Evolutionary conservation across 2,888 invertebrate species (phyloP).

Genomic region (Cantharis flavilabris): DNA sequence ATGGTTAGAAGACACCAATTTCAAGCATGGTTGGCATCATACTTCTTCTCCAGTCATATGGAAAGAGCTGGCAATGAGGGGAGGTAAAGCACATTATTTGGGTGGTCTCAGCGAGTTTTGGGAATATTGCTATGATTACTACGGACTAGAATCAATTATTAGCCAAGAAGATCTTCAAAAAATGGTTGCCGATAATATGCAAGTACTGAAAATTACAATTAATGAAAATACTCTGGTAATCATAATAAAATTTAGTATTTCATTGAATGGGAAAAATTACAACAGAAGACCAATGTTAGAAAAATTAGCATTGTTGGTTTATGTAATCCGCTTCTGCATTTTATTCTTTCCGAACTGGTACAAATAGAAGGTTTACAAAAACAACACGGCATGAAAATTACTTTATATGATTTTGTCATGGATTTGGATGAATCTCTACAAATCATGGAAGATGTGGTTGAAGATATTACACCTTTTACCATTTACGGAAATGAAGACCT

Average conservation of each 20-base stretch:
- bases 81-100: conserved; percentile 62
- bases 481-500: conserved; percentile 18
- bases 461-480: conserved; percentile 34
- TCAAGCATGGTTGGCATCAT: conserved; percentile 62
- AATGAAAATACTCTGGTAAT: neutral
- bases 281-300: conserved; percentile 13
- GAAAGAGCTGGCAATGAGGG: conserved; percentile 63
- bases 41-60: conserved; percentile 62
- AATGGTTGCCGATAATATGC: conserved; percentile 42
- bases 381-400: conserved; percentile 40
- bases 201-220: conserved; percentile 34
- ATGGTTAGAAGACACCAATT: conserved; percentile 60
- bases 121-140: conserved; percentile 66
- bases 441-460: conserved; percentile 37
- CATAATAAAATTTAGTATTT: conserved; percentile 11
- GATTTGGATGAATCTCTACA: conserved; percentile 28
- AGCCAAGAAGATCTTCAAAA: conserved; percentile 42
- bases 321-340: conserved; percentile 36
- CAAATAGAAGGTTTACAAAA: conserved; percentile 38
- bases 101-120: conserved; percentile 65
- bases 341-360: conserved; percentile 45
- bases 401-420: conserved; percentile 43
- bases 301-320: conserved; percentile 45
- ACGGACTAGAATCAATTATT: conserved; percentile 53
- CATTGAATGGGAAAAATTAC: neutral